Conservation (phyloP, 2,888 invertebrate species). For the Tenthredo livida region DNA sequence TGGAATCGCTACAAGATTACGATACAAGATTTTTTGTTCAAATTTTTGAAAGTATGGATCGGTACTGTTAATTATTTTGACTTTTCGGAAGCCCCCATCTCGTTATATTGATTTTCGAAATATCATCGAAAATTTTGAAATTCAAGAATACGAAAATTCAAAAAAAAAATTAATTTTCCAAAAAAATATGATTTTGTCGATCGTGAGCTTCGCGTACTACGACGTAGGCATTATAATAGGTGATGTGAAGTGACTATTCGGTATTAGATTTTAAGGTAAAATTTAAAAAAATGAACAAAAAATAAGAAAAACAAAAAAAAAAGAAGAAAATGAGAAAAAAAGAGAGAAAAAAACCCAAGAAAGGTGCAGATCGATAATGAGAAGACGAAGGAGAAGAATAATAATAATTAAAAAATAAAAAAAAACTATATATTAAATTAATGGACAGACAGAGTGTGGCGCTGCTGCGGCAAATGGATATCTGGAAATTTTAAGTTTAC, state of each 20-base stretch:
- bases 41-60: too few relatives aligned
- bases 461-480: too few relatives aligned
- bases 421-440: not conserved
- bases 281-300: not conserved
- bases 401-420: not conserved
- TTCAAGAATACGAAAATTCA: not conserved
- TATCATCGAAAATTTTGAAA: not conserved
- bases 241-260: slow-evolving; percentile 18
- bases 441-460: not conserved
- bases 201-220: not conserved
- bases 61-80: too few relatives aligned
- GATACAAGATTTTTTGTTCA: too few relatives aligned
- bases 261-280: not conserved
- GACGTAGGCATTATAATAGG: not conserved
- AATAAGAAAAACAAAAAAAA: not conserved
- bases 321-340: not conserved
- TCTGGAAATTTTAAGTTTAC: slow-evolving; percentile 70
- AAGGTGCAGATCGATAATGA: too few relatives aligned
- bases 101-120: not conserved
- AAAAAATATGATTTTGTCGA: not conserved
- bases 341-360: not conserved
- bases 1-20: too few relatives aligned
- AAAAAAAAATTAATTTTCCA: not conserved
- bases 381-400: not conserved
- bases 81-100: too few relatives aligned